Evolutionary conservation across 2,797 vertebrate species (phyloP).

Genomic region (Varecia variegata): DNA sequence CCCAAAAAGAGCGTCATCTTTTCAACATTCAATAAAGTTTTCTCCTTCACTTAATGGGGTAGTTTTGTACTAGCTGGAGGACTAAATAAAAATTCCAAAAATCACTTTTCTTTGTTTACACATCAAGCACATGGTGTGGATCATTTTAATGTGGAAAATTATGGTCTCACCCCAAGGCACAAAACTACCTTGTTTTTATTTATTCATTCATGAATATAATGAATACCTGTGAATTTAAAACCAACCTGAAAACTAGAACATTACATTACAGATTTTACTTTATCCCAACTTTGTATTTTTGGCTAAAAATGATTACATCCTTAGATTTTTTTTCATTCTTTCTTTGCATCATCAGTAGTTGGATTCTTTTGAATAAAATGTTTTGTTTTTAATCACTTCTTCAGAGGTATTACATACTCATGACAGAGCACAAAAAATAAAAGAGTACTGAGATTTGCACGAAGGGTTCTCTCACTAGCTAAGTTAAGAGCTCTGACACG

Average conservation of each 20-base stretch:
- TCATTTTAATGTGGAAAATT: neutral
- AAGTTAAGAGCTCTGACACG: too few relatives aligned
- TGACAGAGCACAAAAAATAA: rapidly evolving
- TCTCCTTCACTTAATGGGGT: neutral
- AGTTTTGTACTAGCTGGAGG: too few relatives aligned
- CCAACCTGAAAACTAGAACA: neutral
- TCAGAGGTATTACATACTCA: neutral
- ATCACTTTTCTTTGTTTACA: neutral
- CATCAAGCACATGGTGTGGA: rapidly evolving
- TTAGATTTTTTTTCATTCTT: neutral
- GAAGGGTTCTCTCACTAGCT: too few relatives aligned
- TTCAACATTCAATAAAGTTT: neutral
- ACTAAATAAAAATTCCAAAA: neutral
- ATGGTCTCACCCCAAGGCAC: neutral
- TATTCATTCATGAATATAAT: neutral
- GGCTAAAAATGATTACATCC: neutral
- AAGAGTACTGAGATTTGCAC: neutral
- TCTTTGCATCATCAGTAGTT: neutral
- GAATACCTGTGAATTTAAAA: neutral
- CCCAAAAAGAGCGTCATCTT: neutral
- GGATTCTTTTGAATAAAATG: neutral
- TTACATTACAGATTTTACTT: neutral
- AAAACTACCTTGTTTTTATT: neutral
- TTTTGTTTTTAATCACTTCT: neutral
- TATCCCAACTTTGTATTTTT: neutral